These are phyloP conservation scores for Hartigia nigra DNA, from an alignment of 2,888 invertebrate genomes.

Conservation along the genomic window DNA sequence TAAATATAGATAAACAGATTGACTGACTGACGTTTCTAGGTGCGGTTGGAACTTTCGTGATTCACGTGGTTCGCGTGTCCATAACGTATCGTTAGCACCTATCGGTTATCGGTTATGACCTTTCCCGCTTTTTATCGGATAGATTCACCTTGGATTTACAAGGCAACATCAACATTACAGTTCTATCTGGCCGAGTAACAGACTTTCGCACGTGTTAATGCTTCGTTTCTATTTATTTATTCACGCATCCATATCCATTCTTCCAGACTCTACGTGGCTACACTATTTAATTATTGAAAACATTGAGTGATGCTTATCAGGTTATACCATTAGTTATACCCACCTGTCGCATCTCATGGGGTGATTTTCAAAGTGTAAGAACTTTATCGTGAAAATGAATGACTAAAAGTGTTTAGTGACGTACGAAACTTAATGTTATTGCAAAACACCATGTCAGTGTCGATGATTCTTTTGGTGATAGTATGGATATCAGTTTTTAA, in stretches of 20 bases:
- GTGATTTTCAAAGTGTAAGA: neutral
- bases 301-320: neutral
- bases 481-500: neutral
- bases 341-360: neutral
- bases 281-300: neutral
- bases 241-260: neutral
- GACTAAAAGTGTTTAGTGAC: neutral
- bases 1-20: neutral
- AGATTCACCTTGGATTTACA: neutral
- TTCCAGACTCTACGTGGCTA: neutral
- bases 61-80: constrained; percentile 27
- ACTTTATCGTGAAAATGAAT: neutral
- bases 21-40: constrained; percentile 6
- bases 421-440: neutral
- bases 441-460: neutral
- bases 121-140: neutral
- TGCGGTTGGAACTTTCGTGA: constrained; percentile 23
- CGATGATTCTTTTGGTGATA: neutral
- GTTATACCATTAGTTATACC: neutral
- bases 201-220: neutral
- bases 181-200: neutral
- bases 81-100: neutral
- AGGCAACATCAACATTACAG: neutral
- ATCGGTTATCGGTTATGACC: constrained; percentile 3
- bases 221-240: neutral